Conservation (phyloP, 2,113 vertebrate genomes). For the Rhinichthys klamathensis region DNA sequence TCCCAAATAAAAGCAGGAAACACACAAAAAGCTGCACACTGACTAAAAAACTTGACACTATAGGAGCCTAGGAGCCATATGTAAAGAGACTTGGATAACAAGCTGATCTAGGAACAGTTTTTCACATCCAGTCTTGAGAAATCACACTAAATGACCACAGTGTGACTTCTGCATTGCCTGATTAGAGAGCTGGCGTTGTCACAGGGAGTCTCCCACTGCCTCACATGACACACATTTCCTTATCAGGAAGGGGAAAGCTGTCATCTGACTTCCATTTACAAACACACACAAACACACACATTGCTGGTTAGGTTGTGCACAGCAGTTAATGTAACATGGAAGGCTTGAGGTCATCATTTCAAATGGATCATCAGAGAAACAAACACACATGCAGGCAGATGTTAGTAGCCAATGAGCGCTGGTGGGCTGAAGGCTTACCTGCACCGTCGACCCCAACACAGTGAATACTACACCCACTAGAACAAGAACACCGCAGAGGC, state of each 20-base stretch:
- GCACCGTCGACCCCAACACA: slow-evolving; percentile 50
- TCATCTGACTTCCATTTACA: slow-evolving; percentile 60
- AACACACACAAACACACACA: slow-evolving; percentile 15
- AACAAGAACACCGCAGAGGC: slow-evolving; percentile 44
- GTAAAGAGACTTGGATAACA: background rate
- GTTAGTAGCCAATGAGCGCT: slow-evolving; percentile 24
- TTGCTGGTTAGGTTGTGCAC: slow-evolving; percentile 11
- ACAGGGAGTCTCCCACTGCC: slow-evolving; percentile 27
- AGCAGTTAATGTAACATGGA: slow-evolving; percentile 1
- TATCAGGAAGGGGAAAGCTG: slow-evolving; percentile 51
- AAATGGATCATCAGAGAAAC: background rate
- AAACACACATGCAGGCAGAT: slow-evolving; percentile 25
- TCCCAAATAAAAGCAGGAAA: background rate
- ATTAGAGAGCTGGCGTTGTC: slow-evolving; percentile 5
- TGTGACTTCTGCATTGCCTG: slow-evolving; percentile 1
- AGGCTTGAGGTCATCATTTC: background rate
- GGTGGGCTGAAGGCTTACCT: slow-evolving; percentile 59
- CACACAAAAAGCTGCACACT: background rate
- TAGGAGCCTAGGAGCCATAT: background rate
- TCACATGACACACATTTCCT: slow-evolving; percentile 58
- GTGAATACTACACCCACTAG: slow-evolving; percentile 51
- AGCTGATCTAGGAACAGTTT: background rate
- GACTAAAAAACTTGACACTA: background rate
- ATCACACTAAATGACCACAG: background rate
- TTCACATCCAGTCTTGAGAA: slow-evolving; percentile 11